phyloP scores from a whole-genome alignment of 2,888 invertebrate genomes.

The Amblyjoppa fuscipennis region DNA sequence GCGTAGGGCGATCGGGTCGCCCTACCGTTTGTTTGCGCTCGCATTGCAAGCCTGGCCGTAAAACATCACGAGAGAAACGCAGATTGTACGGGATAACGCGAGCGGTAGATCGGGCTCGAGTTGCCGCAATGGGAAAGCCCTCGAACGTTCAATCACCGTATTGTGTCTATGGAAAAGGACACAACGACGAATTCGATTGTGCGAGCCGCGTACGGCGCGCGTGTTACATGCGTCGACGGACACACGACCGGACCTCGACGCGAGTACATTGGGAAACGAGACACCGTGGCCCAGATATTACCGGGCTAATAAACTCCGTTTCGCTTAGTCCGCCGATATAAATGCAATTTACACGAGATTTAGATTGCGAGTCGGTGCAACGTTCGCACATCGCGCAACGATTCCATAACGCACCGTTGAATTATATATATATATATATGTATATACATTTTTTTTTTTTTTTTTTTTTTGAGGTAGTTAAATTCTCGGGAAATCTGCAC shows the following conservation, averaged over 20 bases:
- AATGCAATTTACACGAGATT: constrained; percentile 24
- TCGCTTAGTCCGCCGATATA: constrained; percentile 15
- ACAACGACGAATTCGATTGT: constrained; percentile 70
- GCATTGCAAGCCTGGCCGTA: background rate
- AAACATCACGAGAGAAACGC: background rate
- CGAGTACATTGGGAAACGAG: constrained; percentile 77
- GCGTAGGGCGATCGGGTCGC: background rate
- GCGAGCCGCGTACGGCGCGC: background rate
- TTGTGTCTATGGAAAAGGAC: constrained; percentile 24
- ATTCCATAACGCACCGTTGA: constrained; percentile 7
- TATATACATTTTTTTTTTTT: too few species aligned
- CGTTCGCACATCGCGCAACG: background rate
- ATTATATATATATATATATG: too few species aligned
- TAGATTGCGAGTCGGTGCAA: background rate
- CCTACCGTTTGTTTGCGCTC: background rate
- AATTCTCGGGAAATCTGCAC: background rate
- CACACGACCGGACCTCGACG: constrained; percentile 70
- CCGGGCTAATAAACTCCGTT: constrained; percentile 47
- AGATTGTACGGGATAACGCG: background rate
- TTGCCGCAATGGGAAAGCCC: background rate
- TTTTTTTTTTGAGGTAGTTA: background rate
- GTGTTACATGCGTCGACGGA: constrained; percentile 53
- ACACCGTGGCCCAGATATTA: constrained; percentile 78
- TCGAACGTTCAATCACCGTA: background rate
- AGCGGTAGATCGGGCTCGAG: background rate